Base-by-base conservation (phyloP, 2,797 vertebrate genomes). In the Syngnathus rostellatus region DNA sequence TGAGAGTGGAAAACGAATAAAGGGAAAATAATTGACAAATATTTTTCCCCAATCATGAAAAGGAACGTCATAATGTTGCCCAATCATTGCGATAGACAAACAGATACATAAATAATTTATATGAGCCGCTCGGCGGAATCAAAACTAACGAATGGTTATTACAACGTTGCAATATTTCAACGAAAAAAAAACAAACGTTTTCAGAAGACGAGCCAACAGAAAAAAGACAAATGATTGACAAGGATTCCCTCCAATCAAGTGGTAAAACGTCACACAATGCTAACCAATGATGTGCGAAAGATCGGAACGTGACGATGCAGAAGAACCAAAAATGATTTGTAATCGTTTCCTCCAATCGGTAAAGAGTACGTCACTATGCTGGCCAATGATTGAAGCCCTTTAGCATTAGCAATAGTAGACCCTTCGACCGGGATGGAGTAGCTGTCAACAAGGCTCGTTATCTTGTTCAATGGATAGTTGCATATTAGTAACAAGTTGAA, bases 311-410 rank as follows among this genome's bases (percentile, higher is more conserved):
- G 19, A 51, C 8, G 14, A 21, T 1, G 16, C n/a, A 19, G 12
- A 19, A 2, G 50, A 37, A 16, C 6, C 6, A 37, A 5, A 10
- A 5, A n/a, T n/a, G 46, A 64, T 19, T 25, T 45, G 16, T 16
- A 64, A 25, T 6, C 12, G 16, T 46, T n/a, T 51, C 7, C 17
- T 51, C 62, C 62, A 64, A 64, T 64, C 45, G 31, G 12, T 64
- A 25, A 48, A 51, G 45, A 48, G 2, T 1, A 4, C 9, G 16
- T 64, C 25, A 17, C 14, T 10, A 31, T 17, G 1, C 10, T 6
- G 21, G 14, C 62, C 62, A 64, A 64, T 64, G 14, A 64, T 6
- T 37, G 25, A 6, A 11, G 38, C 25, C 31, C 55, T 8, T 38
- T 38, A 8, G 55, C 55, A 58, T 17, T 48, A 48, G 62, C 62